Evolutionary conservation across 2,113 vertebrate genomes (phyloP).

Genomic region (Jaculus jaculus): DNA sequence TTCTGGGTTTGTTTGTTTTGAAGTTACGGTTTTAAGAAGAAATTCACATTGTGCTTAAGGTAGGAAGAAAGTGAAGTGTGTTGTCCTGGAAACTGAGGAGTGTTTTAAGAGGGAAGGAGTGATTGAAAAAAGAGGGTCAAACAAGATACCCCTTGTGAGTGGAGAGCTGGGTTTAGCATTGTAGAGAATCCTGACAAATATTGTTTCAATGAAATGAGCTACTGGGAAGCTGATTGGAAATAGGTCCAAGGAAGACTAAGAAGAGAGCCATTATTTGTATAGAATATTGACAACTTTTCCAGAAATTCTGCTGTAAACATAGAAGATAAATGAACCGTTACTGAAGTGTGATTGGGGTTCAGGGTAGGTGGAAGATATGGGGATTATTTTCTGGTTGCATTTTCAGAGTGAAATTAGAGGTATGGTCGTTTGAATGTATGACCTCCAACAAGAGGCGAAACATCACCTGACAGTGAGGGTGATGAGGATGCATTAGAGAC

Average conservation of each 20-base stretch:
- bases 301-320: background rate
- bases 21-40: background rate
- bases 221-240: accelerated
- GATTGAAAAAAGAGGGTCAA: too few relatives aligned
- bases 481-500: background rate
- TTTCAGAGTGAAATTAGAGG: background rate
- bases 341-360: background rate
- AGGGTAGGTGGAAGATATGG: background rate
- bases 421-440: background rate
- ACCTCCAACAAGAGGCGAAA: too few relatives aligned
- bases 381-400: background rate
- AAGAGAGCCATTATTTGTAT: background rate
- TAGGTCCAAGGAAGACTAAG: background rate
- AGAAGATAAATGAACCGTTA: background rate
- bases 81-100: background rate
- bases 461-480: background rate
- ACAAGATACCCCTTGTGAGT: background rate
- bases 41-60: background rate
- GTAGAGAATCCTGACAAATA: background rate
- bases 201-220: background rate
- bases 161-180: background rate
- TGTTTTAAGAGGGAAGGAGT: background rate
- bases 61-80: background rate
- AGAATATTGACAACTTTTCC: background rate
- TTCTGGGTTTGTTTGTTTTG: background rate